Evolutionary conservation across 2,888 invertebrate genomes (phyloP).

Genomic region (Lasioglossum pauxillum): DNA sequence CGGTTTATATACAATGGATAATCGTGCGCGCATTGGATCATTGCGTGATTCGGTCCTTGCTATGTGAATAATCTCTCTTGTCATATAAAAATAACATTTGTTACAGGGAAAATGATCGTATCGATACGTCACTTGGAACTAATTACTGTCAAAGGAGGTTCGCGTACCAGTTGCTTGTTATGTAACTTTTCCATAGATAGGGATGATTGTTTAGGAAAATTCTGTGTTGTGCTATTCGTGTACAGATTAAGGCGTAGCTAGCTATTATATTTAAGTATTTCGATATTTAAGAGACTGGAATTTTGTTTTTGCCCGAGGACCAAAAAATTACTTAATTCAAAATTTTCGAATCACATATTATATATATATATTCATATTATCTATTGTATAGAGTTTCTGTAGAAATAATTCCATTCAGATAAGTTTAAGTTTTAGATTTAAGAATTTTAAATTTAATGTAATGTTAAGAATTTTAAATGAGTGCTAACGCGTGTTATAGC

Average conservation of each 20-base stretch:
- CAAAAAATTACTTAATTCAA: not conserved
- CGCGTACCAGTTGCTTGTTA: not conserved
- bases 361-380: not conserved
- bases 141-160: conserved; percentile 13
- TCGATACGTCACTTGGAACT: not conserved
- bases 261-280: not conserved
- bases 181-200: not conserved
- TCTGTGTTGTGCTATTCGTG: not conserved
- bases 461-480: too few species aligned
- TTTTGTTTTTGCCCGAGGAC: not conserved
- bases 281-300: not conserved
- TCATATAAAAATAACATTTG: not conserved
- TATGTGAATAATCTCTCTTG: not conserved
- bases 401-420: too few species aligned
- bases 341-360: not conserved
- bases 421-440: not conserved
- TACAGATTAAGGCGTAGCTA: not conserved
- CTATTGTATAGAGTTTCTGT: not conserved
- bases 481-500: too few species aligned
- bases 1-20: conserved; percentile 7
- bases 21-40: conserved; percentile 1
- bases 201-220: not conserved
- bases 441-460: not conserved
- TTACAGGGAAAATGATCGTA: not conserved
- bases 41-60: not conserved